These are phyloP conservation scores for Nasonia giraulti DNA, from an alignment of 1,140 invertebrate genomes.

Conservation along the genomic window DNA sequence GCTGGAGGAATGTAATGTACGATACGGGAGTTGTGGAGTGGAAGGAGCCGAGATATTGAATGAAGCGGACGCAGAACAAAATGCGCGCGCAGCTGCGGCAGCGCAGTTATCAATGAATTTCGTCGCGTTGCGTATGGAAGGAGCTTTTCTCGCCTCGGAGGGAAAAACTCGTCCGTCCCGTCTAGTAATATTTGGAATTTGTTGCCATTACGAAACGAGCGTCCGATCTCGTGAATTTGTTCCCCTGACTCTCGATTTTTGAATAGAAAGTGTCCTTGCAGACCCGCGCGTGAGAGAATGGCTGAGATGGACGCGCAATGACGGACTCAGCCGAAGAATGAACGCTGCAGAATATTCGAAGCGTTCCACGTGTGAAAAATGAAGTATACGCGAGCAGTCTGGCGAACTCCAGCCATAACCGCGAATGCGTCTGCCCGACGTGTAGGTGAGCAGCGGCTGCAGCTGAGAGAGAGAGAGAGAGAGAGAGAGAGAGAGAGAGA, in stretches of 20 bases:
- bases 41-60: conserved; percentile 19
- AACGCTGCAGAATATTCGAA: too few species aligned
- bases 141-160: neutral
- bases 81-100: neutral
- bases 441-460: neutral
- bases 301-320: too few species aligned
- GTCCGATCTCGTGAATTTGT: too few species aligned
- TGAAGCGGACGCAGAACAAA: conserved; percentile 21
- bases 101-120: conserved; percentile 19
- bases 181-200: too few species aligned
- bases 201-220: too few species aligned
- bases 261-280: too few species aligned
- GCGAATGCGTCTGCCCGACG: too few species aligned
- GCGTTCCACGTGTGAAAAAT: neutral
- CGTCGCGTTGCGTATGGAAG: neutral
- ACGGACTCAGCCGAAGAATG: too few species aligned
- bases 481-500: too few species aligned
- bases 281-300: too few species aligned
- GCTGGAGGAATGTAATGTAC: neutral
- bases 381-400: neutral
- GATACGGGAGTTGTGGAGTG: conserved; percentile 9
- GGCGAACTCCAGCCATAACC: neutral
- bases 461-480: neutral
- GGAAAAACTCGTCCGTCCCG: too few species aligned
- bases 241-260: too few species aligned